Evolutionary conservation across 2,888 invertebrate species (phyloP).

Genomic region (Calameuta filiformis): DNA sequence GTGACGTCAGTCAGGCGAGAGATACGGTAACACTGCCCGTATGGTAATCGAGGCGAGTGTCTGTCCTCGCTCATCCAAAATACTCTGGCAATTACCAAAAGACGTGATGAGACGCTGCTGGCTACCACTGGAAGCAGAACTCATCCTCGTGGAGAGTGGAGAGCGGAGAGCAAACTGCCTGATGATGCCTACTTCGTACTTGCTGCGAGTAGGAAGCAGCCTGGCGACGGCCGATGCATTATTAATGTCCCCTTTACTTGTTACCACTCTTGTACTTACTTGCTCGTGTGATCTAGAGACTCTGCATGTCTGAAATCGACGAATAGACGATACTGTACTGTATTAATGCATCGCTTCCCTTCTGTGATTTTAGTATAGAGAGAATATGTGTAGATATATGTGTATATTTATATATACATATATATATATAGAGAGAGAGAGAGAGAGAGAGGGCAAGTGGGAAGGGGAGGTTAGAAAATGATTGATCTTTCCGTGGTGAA

Average conservation of each 20-base stretch:
- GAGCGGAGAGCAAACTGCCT: constrained; percentile 7
- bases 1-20: constrained; percentile 50
- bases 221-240: constrained; percentile 54
- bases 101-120: constrained; percentile 18
- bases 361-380: background rate
- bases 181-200: constrained; percentile 31
- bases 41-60: constrained; percentile 12
- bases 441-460: background rate
- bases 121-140: background rate
- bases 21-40: constrained; percentile 7
- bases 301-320: constrained; percentile 23
- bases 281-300: constrained; percentile 37
- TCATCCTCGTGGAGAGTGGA: constrained; percentile 9
- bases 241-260: constrained; percentile 52
- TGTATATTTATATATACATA: too few relatives aligned
- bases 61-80: constrained; percentile 15
- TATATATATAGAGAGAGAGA: background rate
- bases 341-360: background rate
- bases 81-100: constrained; percentile 23
- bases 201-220: constrained; percentile 47
- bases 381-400: background rate
- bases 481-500: background rate
- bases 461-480: background rate
- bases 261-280: constrained; percentile 44
- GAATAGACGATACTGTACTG: background rate